phyloP scores from a whole-genome alignment of 1,140 invertebrate species.

The Dendrolimus punctatus region DNA sequence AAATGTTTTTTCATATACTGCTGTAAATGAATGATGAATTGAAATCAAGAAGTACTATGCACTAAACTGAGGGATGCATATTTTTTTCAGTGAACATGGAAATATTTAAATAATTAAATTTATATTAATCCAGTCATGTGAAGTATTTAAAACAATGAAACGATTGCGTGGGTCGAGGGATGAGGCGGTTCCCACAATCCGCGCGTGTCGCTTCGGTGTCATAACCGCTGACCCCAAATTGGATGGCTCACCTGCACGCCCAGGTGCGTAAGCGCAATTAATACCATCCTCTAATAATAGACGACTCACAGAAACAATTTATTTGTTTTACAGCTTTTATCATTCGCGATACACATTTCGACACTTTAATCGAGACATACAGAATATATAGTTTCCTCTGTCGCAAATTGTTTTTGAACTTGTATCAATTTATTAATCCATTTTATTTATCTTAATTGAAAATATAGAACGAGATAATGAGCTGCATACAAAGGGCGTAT shows the following conservation, averaged over 20 bases:
- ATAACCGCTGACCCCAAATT: conserved; percentile 60
- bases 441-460: conserved; percentile 51
- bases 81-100: too few species aligned
- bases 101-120: too few species aligned
- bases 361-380: conserved; percentile 13
- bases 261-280: conserved; percentile 62
- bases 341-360: conserved; percentile 15
- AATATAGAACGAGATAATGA: conserved; percentile 28
- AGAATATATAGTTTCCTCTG: conserved; percentile 27
- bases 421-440: conserved; percentile 30
- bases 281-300: conserved; percentile 59
- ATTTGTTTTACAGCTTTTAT: conserved; percentile 53
- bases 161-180: neutral
- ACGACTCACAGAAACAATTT: conserved; percentile 40
- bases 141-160: too few species aligned
- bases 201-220: conserved; percentile 34
- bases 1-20: too few species aligned
- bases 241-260: conserved; percentile 51
- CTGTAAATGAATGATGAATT: too few species aligned
- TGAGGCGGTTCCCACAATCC: conserved; percentile 46
- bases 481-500: conserved; percentile 16
- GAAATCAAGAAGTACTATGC: too few species aligned
- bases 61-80: too few species aligned
- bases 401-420: conserved; percentile 23
- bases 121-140: too few species aligned